Conservation (phyloP, 2,113 vertebrate genomes). For the Xiphophorus hellerii region DNA sequence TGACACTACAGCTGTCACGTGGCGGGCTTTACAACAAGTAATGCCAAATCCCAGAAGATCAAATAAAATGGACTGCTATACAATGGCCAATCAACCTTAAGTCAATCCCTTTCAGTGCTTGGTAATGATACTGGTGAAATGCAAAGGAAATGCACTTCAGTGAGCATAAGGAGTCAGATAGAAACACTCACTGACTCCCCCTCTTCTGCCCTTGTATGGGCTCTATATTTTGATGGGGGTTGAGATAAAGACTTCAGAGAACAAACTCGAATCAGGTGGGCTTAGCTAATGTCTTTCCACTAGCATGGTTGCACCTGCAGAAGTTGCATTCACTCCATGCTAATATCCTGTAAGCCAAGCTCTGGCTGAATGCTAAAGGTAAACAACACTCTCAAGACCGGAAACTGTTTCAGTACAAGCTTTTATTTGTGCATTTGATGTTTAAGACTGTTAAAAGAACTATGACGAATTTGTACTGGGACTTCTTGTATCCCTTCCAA, state of each 20-base stretch:
- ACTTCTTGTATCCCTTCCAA: slow-evolving; percentile 9
- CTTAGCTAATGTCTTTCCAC: slow-evolving; percentile 44
- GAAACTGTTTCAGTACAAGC: slow-evolving; percentile 11
- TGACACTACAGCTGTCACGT: slow-evolving; percentile 41
- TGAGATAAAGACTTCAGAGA: slow-evolving; percentile 52
- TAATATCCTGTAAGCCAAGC: slow-evolving; percentile 24
- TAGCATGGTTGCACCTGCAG: slow-evolving; percentile 53
- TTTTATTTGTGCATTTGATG: slow-evolving; percentile 14
- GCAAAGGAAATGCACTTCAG: slow-evolving; percentile 31
- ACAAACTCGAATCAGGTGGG: slow-evolving; percentile 50
- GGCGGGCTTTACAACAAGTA: slow-evolving; percentile 27
- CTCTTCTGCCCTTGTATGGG: slow-evolving; percentile 48
- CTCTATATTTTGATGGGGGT: slow-evolving; percentile 45
- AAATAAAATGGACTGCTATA: slow-evolving; percentile 45
- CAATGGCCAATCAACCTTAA: slow-evolving; percentile 46
- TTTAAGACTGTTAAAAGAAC: slow-evolving; percentile 1
- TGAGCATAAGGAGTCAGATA: slow-evolving; percentile 23
- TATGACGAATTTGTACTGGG: slow-evolving; percentile 11
- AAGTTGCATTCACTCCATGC: slow-evolving; percentile 37
- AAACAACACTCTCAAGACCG: slow-evolving; percentile 10
- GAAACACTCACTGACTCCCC: slow-evolving; percentile 40
- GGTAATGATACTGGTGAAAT: slow-evolving; percentile 44
- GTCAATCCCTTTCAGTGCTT: slow-evolving; percentile 34
- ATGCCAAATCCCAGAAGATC: slow-evolving; percentile 15
- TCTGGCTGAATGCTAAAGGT: slow-evolving; percentile 3